These are phyloP conservation scores for Stomatorhinus walkeri DNA, from an alignment of 2,797 vertebrate genomes.

Conservation along the genomic window DNA sequence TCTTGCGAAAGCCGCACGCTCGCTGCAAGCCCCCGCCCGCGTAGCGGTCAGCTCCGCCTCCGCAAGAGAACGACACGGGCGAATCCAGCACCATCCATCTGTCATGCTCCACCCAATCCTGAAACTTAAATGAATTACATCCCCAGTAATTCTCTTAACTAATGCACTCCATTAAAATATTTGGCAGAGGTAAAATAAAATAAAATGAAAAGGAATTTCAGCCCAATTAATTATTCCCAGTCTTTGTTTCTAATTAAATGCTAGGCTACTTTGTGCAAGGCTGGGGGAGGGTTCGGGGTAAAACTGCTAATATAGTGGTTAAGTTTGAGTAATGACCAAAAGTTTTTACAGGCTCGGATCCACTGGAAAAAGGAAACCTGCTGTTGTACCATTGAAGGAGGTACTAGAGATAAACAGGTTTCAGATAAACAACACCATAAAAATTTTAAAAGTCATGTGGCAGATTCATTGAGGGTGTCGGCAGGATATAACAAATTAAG, in stretches of 20 bases:
- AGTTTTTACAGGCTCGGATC: not conserved
- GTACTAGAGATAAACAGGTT: not conserved
- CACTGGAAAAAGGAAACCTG: not conserved
- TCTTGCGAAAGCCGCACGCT: not conserved
- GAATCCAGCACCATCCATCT: constrained; percentile 51
- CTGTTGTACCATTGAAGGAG: not conserved
- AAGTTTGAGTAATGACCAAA: not conserved
- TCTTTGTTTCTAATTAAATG: constrained; percentile 73
- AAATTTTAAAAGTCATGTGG: not conserved
- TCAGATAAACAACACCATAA: not conserved
- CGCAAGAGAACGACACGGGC: constrained; percentile 25
- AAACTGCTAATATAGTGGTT: not conserved
- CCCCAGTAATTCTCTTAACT: constrained; percentile 48
- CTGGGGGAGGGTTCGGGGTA: not conserved
- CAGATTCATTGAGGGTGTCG: not conserved
- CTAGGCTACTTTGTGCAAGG: constrained; percentile 54
- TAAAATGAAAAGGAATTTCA: constrained; percentile 44
- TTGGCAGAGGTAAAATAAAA: constrained; percentile 28
- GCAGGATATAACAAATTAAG: not conserved
- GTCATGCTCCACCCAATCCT: constrained; percentile 39
- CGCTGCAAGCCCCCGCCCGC: not conserved
- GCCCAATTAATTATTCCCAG: constrained; percentile 66
- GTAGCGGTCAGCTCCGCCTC: not conserved
- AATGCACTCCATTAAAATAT: constrained; percentile 58
- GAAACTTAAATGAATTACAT: constrained; percentile 49